Percentiles rank a stretch among this genome's conserved stretches.
These are phyloP conservation scores for Saimiri boliviensis DNA, from an alignment of 2,113 vertebrate species.

Conservation along the genomic window DNA sequence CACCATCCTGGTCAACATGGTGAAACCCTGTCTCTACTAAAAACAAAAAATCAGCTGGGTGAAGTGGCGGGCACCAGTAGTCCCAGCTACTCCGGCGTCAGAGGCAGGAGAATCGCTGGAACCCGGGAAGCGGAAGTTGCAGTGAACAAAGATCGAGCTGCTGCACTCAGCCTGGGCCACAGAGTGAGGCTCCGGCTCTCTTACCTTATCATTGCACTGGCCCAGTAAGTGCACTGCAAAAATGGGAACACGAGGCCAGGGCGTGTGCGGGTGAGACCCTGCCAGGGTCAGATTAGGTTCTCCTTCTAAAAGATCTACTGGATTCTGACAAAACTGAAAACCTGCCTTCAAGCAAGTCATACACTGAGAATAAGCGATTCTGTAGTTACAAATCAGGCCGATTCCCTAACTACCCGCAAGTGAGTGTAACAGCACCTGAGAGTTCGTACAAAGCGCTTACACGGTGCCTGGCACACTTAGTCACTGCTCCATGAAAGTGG, in stretches of 20 bases:
- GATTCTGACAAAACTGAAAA: background rate
- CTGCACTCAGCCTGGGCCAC: too few species aligned
- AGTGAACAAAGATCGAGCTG: too few species aligned
- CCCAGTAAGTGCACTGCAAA: fast-evolving
- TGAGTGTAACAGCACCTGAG: fast-evolving
- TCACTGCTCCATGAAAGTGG: fast-evolving
- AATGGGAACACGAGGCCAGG: fast-evolving
- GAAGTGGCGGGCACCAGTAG: too few species aligned
- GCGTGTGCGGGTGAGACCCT: fast-evolving
- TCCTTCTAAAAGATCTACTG: background rate
- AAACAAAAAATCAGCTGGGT: too few species aligned
- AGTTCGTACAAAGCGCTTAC: fast-evolving
- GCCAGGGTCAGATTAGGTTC: fast-evolving
- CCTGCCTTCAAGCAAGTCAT: background rate
- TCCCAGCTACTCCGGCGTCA: too few species aligned
- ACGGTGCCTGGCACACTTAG: fast-evolving
- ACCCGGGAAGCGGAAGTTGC: too few species aligned
- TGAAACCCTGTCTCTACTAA: too few species aligned
- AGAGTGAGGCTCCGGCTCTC: too few species aligned
- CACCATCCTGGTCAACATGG: too few species aligned
- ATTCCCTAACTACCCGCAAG: too few species aligned
- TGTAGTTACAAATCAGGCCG: fast-evolving
- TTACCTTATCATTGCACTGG: fast-evolving
- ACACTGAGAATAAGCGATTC: too few species aligned
- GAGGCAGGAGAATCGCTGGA: too few species aligned